Percentiles rank a stretch among this genome's conserved stretches.
phyloP scores from a whole-genome alignment of 2,888 invertebrate species.

The Buathra laborator region DNA sequence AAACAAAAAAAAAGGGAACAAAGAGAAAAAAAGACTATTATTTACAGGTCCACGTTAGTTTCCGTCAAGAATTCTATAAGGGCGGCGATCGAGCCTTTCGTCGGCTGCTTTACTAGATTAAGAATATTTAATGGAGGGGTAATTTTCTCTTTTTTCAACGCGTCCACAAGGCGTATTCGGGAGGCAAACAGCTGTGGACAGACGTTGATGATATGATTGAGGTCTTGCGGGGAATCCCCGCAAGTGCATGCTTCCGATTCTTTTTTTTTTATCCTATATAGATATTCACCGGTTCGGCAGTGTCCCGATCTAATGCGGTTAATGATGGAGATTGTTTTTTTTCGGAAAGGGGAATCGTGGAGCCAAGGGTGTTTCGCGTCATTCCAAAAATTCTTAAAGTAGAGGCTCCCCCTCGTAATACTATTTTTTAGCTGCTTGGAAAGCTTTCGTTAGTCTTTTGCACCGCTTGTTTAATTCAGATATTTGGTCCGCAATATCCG shows the following conservation, averaged over 20 bases:
- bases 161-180: not conserved
- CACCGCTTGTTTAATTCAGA: not conserved
- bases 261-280: not conserved
- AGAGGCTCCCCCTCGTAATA: not conserved
- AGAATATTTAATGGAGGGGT: not conserved
- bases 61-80: not conserved
- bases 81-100: not conserved
- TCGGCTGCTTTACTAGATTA: not conserved
- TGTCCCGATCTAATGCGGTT: not conserved
- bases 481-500: not conserved
- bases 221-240: not conserved
- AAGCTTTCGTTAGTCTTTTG: not conserved
- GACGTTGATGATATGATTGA: not conserved
- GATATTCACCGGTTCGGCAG: not conserved
- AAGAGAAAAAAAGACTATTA: no score
- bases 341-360: not conserved
- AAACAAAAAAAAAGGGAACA: no score
- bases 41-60: not conserved
- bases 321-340: not conserved
- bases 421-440: not conserved
- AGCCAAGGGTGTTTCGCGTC: not conserved
- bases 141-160: not conserved
- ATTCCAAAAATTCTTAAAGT: not conserved
- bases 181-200: not conserved
- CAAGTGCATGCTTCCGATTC: not conserved